Evolutionary conservation across 64 coral and sea anemone genomes (phyloP).

Genomic region (Montipora cactus): DNA sequence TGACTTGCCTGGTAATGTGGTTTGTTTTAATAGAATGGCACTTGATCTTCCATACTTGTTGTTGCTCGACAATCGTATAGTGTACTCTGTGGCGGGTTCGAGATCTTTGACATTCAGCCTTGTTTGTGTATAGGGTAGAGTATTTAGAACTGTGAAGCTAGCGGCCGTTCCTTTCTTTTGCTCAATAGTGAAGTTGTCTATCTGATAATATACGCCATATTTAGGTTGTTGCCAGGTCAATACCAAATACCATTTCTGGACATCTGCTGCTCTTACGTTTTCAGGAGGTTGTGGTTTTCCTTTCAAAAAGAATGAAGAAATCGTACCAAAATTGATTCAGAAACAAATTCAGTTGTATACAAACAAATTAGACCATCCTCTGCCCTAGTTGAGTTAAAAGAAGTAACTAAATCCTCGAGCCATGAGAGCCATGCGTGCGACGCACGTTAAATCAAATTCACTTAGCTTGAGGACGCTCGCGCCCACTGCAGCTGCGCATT

Average conservation of each 20-base stretch:
- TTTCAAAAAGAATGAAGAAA: not conserved
- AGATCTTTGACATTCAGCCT: not conserved
- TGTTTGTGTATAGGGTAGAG: not conserved
- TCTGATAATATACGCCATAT: not conserved
- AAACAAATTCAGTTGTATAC: no score
- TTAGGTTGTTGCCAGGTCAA: not conserved
- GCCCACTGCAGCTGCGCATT: no score
- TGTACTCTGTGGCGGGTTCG: no score
- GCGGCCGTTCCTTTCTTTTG: not conserved
- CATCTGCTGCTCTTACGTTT: not conserved
- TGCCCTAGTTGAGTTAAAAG: no score
- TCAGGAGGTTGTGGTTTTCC: not conserved
- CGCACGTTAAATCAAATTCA: no score
- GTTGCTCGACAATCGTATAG: not conserved
- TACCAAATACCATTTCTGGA: not conserved
- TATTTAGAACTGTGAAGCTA: not conserved
- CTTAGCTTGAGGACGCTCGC: no score
- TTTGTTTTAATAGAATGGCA: not conserved
- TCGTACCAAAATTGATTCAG: no score
- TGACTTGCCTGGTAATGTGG: not conserved
- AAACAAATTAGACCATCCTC: no score
- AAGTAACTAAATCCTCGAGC: not conserved
- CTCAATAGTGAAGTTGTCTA: not conserved
- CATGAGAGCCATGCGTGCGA: no score
- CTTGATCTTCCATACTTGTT: slow-evolving; percentile 25